A percentile compares a stretch with the other conserved stretches of the same genome.
phyloP scores from a whole-genome alignment of 1,140 invertebrate species.

The fruit fly (Drosophila melanogaster) region Release_6_plus_ISO1_MT NT_033777.3:29306001-29306500 shows the following conservation, averaged over 20 bases:
- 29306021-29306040: neutral
- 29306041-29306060: neutral
- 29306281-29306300: slow-evolving; percentile 81
- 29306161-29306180: neutral
- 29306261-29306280: slow-evolving; percentile 75
- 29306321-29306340: slow-evolving; percentile 57
- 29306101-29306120: too few species aligned
- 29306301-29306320: slow-evolving; percentile 75
- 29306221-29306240: slow-evolving; percentile 26
- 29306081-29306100: neutral
- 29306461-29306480: slow-evolving; percentile 76
- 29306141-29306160: neutral
- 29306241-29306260: slow-evolving; percentile 35
- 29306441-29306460: slow-evolving; percentile 78
- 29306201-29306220: slow-evolving; percentile 15
- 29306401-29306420: slow-evolving; percentile 6
- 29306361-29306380: slow-evolving; percentile 71
- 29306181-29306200: neutral
- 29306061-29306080: too few species aligned
- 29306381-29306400: slow-evolving; percentile 26
- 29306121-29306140: too few species aligned
- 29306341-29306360: neutral
- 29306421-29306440: slow-evolving; percentile 41
- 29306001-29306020: neutral
- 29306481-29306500: slow-evolving; percentile 51